Evolutionary conservation across 2,113 vertebrate genomes (phyloP).

Genomic region (Oostethus manadensis): DNA sequence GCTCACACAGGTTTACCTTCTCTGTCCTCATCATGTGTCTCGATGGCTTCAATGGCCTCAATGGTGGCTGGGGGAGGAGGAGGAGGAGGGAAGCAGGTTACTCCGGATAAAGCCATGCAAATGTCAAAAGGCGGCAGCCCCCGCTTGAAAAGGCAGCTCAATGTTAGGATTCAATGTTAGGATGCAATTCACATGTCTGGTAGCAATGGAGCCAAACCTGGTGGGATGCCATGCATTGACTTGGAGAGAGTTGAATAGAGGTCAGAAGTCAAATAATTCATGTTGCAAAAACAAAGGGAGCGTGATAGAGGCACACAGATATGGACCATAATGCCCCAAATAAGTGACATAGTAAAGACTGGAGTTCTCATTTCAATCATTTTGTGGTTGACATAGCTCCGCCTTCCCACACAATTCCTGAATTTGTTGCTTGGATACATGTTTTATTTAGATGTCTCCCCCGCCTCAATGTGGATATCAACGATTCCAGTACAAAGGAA

Average conservation of each 20-base stretch:
- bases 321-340: conserved; percentile 7
- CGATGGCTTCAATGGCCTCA: conserved; percentile 81
- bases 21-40: conserved; percentile 70
- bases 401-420: too few species aligned
- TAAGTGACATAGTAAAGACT: not conserved
- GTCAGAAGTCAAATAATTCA: conserved; percentile 32
- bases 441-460: too few species aligned
- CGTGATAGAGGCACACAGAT: conserved; percentile 32
- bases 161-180: conserved; percentile 23
- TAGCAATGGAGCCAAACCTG: conserved; percentile 50
- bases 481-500: too few species aligned
- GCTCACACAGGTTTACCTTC: conserved; percentile 71
- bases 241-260: conserved; percentile 30
- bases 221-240: conserved; percentile 44
- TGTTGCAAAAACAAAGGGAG: conserved; percentile 10
- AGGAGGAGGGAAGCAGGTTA: conserved; percentile 73
- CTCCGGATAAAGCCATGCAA: conserved; percentile 74
- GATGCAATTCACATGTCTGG: conserved; percentile 46
- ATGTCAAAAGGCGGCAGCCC: conserved; percentile 55
- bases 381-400: too few species aligned
- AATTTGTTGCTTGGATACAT: too few species aligned
- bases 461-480: too few species aligned
- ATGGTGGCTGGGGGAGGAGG: conserved; percentile 72
- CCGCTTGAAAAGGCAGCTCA: conserved; percentile 40
- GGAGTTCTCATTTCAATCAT: too few species aligned